These are phyloP conservation scores for Lipophrys pholis DNA, from an alignment of 2,113 vertebrate genomes.

Conservation along the genomic window DNA sequence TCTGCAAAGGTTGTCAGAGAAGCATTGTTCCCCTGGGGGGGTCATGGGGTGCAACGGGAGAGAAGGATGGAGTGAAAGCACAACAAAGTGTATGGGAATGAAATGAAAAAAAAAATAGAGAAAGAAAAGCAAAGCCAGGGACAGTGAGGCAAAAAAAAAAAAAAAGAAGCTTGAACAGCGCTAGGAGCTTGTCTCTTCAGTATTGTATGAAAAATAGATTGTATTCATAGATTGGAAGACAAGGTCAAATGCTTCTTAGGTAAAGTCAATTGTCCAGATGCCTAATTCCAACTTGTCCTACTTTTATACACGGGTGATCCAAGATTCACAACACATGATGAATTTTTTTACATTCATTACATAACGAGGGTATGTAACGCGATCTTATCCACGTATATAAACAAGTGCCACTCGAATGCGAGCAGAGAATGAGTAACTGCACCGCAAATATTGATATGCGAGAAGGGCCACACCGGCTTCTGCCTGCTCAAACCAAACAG, in stretches of 20 bases:
- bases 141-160: neutral
- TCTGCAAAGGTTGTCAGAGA: slow-evolving; percentile 56
- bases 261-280: neutral
- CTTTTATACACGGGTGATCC: slow-evolving; percentile 3
- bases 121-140: neutral
- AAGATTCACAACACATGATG: neutral
- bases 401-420: slow-evolving; percentile 3
- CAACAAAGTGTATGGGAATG: slow-evolving; percentile 1
- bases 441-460: slow-evolving; percentile 34
- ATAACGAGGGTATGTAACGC: slow-evolving; percentile 9
- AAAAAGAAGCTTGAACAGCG: slow-evolving; percentile 11
- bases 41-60: slow-evolving; percentile 4
- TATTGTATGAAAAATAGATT: slow-evolving; percentile 14
- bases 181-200: slow-evolving; percentile 36
- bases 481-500: slow-evolving; percentile 30
- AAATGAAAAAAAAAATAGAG: slow-evolving; percentile 31
- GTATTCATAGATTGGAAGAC: neutral
- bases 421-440: slow-evolving; percentile 16
- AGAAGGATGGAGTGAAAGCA: slow-evolving; percentile 22
- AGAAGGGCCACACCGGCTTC: slow-evolving; percentile 12
- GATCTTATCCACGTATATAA: slow-evolving; percentile 2
- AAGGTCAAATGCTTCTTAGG: slow-evolving; percentile 14
- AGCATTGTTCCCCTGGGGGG: slow-evolving; percentile 46
- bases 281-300: slow-evolving; percentile 2
- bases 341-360: slow-evolving; percentile 1